Percentiles rank a stretch among this genome's conserved stretches.
These are phyloP conservation scores for Rhizomys pruinosus DNA, from an alignment of 2,113 vertebrate genomes.

Conservation along the genomic window DNA sequence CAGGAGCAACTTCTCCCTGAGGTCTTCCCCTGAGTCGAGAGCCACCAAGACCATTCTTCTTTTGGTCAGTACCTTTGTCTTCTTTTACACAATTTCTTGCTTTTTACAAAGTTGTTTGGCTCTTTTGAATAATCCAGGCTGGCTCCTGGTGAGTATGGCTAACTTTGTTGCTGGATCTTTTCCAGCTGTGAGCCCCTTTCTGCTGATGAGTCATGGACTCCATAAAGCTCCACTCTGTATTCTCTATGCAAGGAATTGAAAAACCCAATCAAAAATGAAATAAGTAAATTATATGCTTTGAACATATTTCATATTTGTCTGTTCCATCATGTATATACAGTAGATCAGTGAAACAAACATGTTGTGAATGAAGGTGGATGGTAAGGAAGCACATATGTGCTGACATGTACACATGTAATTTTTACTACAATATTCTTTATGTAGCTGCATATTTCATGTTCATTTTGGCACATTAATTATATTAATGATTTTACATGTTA, in stretches of 20 bases:
- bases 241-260: background rate
- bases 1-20: no score
- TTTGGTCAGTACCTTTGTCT: no score
- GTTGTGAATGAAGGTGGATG: background rate
- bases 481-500: background rate
- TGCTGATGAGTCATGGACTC: no score
- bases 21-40: no score
- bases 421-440: background rate
- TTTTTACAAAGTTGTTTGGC: no score
- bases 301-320: background rate
- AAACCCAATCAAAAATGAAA: background rate
- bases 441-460: background rate
- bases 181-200: no score
- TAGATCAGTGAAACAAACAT: no score
- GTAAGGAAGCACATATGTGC: no score
- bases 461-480: background rate
- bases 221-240: background rate
- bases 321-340: background rate
- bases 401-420: background rate
- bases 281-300: background rate
- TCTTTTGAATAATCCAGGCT: no score
- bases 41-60: no score
- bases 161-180: background rate
- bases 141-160: background rate
- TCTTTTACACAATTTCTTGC: no score